Evolutionary conservation across 2,797 vertebrate species (phyloP), one percentile per base, ranked within the genome.

Genomic region (Etheostoma nigrum): DNA sequence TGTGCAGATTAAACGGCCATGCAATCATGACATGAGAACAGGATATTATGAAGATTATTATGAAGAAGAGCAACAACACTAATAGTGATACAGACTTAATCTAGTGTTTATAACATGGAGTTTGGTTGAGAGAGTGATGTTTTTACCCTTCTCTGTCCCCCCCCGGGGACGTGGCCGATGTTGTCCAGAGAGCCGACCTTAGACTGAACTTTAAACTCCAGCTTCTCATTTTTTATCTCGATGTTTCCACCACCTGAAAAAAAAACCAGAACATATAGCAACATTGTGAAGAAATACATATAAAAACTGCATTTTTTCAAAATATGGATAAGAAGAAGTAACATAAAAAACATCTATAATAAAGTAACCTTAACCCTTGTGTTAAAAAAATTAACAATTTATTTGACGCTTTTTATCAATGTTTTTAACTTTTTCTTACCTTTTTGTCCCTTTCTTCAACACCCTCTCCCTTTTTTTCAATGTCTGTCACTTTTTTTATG

Each of bases 141-240:
- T 65, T 70, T 94, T 93, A 99, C 98, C 98, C 91, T 97, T 89
- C 83, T 97, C 86, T 92, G 92, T 42, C 98, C 98, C 44, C 98
- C 98, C 55, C 98, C 98, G 2, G 98, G 97, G 44, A 96, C 90
- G 1, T 99, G 98, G 73, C 95, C 97, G 74, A 99, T 97, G 91
- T 99, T 99, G 87, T 95, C 97, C 80, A 99, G 91, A 61, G 98
- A 99, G 69, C 98, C 96, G 0, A 99, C 90, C 96, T 99, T 99
- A 0, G 98, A 98, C 63, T 98, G 96, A 77, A 96, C 97, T 92
- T 95, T 97, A 88, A 98, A 99, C 84, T 99, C 98, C 93, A 99
- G 71, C 94, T 99, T 99, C 95, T 99, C 98, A 9, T 95, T 96
- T 89, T 98, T 98, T 68, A 99, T 97, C 92, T 99, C 97, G 52